Evolutionary conservation across 1,140 invertebrate genomes (phyloP).

Genomic region (Ceratina calcarata): DNA sequence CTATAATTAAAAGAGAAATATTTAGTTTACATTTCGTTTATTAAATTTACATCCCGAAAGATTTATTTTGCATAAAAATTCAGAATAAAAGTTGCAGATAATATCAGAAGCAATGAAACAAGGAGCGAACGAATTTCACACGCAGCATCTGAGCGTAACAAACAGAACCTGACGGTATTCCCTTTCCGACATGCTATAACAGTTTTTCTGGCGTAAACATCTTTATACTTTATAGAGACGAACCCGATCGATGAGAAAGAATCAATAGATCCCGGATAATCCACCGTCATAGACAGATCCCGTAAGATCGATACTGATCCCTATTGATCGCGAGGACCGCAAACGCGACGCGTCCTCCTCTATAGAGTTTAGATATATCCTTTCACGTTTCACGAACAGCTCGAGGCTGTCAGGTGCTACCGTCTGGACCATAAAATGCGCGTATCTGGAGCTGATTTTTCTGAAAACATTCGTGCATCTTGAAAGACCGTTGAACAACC

Average conservation of each 20-base stretch:
- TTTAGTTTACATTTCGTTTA: too few species aligned
- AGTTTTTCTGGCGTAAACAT: slow-evolving; percentile 39
- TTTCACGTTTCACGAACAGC: slow-evolving; percentile 67
- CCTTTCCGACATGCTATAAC: slow-evolving; percentile 30
- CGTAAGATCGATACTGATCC: slow-evolving; percentile 69
- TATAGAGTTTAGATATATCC: slow-evolving; percentile 60
- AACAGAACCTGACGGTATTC: slow-evolving; percentile 12
- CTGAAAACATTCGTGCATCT: slow-evolving; percentile 63
- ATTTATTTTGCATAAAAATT: too few species aligned
- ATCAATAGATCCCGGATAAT: slow-evolving; percentile 61
- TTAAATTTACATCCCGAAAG: too few species aligned
- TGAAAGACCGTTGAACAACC: slow-evolving; percentile 50
- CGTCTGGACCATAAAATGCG: slow-evolving; percentile 51
- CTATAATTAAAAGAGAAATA: too few species aligned
- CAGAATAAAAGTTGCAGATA: too few species aligned
- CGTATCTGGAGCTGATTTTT: slow-evolving; percentile 64
- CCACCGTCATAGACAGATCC: slow-evolving; percentile 49
- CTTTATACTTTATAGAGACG: slow-evolving; percentile 11
- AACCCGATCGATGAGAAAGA: slow-evolving; percentile 40
- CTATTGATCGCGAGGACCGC: slow-evolving; percentile 73
- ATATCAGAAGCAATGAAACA: not conserved
- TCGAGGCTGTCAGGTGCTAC: slow-evolving; percentile 74
- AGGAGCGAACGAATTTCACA: not conserved
- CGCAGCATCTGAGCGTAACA: not conserved
- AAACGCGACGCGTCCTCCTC: slow-evolving; percentile 67